Percentiles rank a stretch among this genome's conserved stretches.
Conservation (phyloP, 2,888 invertebrate genomes). For the Chrysomela aeneicollis region DNA sequence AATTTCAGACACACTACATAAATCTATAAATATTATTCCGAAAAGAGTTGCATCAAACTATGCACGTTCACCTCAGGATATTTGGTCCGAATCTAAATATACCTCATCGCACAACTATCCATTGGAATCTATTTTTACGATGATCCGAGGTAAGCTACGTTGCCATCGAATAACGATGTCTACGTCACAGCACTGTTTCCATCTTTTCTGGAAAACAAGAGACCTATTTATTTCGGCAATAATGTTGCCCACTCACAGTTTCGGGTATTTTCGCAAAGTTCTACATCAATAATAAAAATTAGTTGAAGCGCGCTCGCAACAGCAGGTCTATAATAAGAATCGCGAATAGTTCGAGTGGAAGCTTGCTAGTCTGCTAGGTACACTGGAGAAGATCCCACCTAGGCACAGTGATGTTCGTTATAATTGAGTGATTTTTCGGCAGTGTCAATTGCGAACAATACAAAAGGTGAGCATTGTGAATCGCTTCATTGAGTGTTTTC, state of each 20-base stretch:
- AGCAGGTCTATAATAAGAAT: background rate
- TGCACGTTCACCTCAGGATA: no score
- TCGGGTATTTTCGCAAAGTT: background rate
- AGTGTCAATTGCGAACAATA: background rate
- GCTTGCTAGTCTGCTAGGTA: background rate
- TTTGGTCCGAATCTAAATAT: no score
- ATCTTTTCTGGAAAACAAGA: background rate
- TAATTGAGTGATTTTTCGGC: background rate
- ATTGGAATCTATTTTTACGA: no score
- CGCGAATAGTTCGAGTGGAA: conserved; percentile 1
- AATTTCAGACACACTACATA: no score
- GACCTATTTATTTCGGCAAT: background rate
- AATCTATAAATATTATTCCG: no score
- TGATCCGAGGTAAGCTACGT: no score
- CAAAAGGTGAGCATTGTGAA: background rate
- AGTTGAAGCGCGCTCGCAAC: background rate
- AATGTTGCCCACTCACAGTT: background rate
- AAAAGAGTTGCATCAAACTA: no score
- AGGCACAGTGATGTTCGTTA: background rate
- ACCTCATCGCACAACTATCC: no score
- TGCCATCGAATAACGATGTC: background rate
- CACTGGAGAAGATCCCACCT: background rate
- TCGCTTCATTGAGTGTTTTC: background rate
- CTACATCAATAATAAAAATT: background rate
- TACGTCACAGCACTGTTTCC: background rate